These are phyloP conservation scores for Garrulus glandarius DNA, from an alignment of 2,797 vertebrate genomes.

Conservation along the genomic window DNA sequence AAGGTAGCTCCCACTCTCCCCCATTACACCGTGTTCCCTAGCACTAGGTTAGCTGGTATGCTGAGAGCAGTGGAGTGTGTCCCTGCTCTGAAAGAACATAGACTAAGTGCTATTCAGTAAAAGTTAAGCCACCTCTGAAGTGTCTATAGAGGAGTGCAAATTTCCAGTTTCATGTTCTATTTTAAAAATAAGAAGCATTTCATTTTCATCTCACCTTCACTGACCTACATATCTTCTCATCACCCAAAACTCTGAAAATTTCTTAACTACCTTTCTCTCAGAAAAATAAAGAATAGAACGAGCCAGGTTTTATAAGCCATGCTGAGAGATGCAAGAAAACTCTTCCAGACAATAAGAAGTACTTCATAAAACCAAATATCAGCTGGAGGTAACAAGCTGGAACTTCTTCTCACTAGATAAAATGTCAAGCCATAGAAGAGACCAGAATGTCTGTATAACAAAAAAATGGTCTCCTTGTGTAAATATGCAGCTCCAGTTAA, in stretches of 20 bases:
- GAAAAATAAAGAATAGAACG: not conserved
- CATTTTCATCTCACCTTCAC: not conserved
- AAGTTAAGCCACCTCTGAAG: not conserved
- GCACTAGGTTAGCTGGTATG: not conserved
- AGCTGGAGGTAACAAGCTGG: not conserved
- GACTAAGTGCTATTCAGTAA: not conserved
- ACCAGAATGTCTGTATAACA: not conserved
- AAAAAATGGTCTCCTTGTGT: not conserved
- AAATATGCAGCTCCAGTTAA: not conserved
- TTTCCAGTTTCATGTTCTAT: not conserved
- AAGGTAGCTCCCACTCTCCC: not conserved
- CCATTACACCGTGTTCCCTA: not conserved
- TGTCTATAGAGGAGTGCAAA: not conserved
- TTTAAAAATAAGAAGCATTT: constrained; percentile 12
- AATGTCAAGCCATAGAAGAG: not conserved
- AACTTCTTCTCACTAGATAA: not conserved
- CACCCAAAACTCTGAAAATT: not conserved
- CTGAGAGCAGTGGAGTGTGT: not conserved
- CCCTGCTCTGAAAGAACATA: not conserved
- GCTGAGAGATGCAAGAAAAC: not conserved
- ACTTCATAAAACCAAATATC: not conserved
- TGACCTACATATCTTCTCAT: not conserved
- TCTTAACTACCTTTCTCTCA: not conserved
- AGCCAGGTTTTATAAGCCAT: not conserved
- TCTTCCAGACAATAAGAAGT: not conserved